Evolutionary conservation across 2,888 invertebrate genomes (phyloP).

Genomic region (Neoitamus cyanurus): DNA sequence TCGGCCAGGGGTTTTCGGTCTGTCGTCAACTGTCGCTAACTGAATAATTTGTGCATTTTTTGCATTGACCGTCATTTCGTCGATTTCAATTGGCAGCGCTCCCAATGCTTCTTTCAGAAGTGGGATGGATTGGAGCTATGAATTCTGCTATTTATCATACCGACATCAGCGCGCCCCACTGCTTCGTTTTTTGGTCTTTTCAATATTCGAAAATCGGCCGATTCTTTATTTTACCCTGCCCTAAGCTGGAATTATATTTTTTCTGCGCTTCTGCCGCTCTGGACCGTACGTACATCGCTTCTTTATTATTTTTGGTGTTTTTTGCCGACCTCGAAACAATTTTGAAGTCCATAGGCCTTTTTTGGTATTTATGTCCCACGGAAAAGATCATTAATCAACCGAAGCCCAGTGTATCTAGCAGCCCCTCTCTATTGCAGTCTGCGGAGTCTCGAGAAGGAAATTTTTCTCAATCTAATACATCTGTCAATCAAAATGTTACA

Average conservation of each 20-base stretch:
- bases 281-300: slow-evolving; percentile 15
- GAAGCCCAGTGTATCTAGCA: slow-evolving; percentile 36
- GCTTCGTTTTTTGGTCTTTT: background rate
- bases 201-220: slow-evolving; percentile 14
- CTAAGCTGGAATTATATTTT: slow-evolving; percentile 35
- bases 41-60: background rate
- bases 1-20: background rate
- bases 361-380: slow-evolving; percentile 61
- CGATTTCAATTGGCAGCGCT: background rate
- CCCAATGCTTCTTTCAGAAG: background rate
- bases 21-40: background rate
- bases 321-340: slow-evolving; percentile 47
- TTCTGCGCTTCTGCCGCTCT: background rate
- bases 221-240: slow-evolving; percentile 13
- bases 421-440: slow-evolving; percentile 46
- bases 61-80: background rate
- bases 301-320: slow-evolving; percentile 39
- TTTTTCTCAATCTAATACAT: slow-evolving; percentile 53
- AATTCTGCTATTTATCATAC: slow-evolving; percentile 1
- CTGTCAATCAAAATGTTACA: slow-evolving; percentile 54
- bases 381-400: slow-evolving; percentile 65
- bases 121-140: background rate
- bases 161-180: background rate
- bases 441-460: slow-evolving; percentile 47
- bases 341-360: slow-evolving; percentile 52